Conservation (phyloP, 2,113 vertebrate species). For the Thamnaconus septentrionalis region DNA sequence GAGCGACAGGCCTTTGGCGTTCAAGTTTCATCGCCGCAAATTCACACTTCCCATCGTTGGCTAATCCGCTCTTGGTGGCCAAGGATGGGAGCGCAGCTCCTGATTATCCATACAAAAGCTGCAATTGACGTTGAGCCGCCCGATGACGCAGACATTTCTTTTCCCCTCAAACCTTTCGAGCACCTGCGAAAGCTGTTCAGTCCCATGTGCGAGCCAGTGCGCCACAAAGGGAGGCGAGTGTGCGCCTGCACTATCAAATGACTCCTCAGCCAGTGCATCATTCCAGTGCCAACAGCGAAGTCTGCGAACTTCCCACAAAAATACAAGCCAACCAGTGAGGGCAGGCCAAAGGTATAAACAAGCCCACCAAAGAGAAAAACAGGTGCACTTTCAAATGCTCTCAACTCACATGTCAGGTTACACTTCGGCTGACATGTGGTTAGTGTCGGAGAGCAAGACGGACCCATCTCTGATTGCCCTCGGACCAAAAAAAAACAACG, state of each 20-base stretch:
- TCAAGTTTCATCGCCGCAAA: conserved; percentile 33
- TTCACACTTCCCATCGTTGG: conserved; percentile 20
- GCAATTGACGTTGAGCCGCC: too few relatives aligned
- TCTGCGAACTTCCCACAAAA: conserved; percentile 38
- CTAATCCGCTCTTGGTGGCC: too few relatives aligned
- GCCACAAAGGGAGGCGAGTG: conserved; percentile 29
- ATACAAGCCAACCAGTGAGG: conserved; percentile 48
- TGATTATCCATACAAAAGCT: too few relatives aligned
- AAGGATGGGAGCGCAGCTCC: too few relatives aligned
- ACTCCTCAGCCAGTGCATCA: conserved; percentile 51
- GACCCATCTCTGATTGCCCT: conserved; percentile 24
- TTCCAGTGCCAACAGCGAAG: conserved; percentile 43
- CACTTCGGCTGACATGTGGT: conserved; percentile 19
- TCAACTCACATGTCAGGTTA: conserved; percentile 42
- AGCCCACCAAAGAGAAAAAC: conserved; percentile 51
- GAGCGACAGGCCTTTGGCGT: conserved; percentile 28
- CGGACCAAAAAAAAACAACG: neutral
- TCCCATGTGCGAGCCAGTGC: conserved; percentile 35
- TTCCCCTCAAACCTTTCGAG: conserved; percentile 28
- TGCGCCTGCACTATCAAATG: conserved; percentile 40
- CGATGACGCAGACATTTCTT: conserved; percentile 3
- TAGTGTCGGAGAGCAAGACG: conserved; percentile 18
- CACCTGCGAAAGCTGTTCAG: conserved; percentile 53
- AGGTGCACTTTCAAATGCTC: conserved; percentile 37
- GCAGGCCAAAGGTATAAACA: conserved; percentile 51